Base-by-base conservation (phyloP, 2,113 vertebrate species). In the Synodontis membranacea region DNA sequence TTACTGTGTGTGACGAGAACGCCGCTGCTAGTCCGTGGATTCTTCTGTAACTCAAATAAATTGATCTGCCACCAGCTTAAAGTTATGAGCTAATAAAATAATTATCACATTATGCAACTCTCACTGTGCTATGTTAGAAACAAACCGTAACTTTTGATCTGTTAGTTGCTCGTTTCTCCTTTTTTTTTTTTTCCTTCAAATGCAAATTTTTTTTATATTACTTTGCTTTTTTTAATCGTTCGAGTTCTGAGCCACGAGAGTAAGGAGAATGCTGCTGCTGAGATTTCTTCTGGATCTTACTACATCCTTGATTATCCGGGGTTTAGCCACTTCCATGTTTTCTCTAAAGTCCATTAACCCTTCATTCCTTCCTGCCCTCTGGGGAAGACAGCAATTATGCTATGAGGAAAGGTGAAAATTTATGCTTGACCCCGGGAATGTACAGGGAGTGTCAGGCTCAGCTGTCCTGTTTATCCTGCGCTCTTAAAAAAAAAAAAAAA, bases 391-490 rank as follows among this genome's bases (percentile, higher is more conserved):
- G 62, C 80, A 78, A 81, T 88, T 83, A 72, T 68, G 42, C 64
- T n/a, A 84, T 86, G 83, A 64, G 82, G n/a, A 58, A 75, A 83
- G 83, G 83, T 88, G 85, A 90, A 75, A 85, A 80, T 56, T 44
- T 83, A 85, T 83, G 80, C 42, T 83, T 82, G 80, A 87, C 82
- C 76, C 52, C 62, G 48, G 82, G 28, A 87, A 62, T 3, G 25
- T 68, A 62, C 25, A 74, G 23, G 83, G 56, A 68, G 52, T 21
- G 46, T 39, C 80, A 54, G 42, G 14, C 46, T 87, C 31, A 58
- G 15, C 39, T 78, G 60, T 42, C 9, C 50, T 72, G 44, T 82
- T 86, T 50, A 74, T 60, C 60, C 86, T 44, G 75, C 23, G n/a
- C 75, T 87, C 58, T 76, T 56, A 54, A 21, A 75, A n/a, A n/a